Conservation (phyloP, 2,888 invertebrate species). For the Drosophila testacea region DNA sequence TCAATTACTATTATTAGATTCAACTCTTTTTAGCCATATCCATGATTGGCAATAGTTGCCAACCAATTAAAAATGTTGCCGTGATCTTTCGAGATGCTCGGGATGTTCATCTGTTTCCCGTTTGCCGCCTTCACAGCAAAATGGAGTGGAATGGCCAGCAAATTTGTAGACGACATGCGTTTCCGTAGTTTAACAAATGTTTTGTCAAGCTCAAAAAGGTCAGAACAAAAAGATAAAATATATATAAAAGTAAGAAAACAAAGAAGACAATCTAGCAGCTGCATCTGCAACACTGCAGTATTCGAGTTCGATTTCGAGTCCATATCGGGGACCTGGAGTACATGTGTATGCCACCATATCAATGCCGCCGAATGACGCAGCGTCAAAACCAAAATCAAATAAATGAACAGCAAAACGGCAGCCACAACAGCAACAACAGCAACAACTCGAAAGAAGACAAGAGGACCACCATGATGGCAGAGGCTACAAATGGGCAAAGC, state of each 20-base stretch:
- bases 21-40: not conserved
- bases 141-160: conserved; percentile 38
- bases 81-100: not conserved
- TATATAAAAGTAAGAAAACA: conserved; percentile 31
- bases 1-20: not conserved
- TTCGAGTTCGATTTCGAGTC: conserved; percentile 31
- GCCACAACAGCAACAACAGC: conserved; percentile 57
- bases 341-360: conserved; percentile 67
- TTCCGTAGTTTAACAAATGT: conserved; percentile 79
- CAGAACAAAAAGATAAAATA: conserved; percentile 45
- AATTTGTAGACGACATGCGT: conserved; percentile 75
- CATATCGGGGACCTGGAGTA: conserved; percentile 53
- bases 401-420: conserved; percentile 78
- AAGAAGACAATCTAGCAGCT: conserved; percentile 54
- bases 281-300: conserved; percentile 47
- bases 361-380: conserved; percentile 77
- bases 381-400: conserved; percentile 71
- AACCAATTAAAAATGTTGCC: not conserved
- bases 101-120: conserved; percentile 28
- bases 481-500: conserved; percentile 77
- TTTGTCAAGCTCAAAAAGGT: conserved; percentile 76
- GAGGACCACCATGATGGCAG: conserved; percentile 78
- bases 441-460: conserved; percentile 64
- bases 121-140: conserved; percentile 35
- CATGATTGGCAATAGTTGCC: conserved; percentile 2